A percentile compares a stretch with the other conserved stretches of the same genome.
These are phyloP conservation scores for Chlamydotis undulata DNA, from an alignment of 2,113 vertebrate genomes.

Conservation along the genomic window DNA sequence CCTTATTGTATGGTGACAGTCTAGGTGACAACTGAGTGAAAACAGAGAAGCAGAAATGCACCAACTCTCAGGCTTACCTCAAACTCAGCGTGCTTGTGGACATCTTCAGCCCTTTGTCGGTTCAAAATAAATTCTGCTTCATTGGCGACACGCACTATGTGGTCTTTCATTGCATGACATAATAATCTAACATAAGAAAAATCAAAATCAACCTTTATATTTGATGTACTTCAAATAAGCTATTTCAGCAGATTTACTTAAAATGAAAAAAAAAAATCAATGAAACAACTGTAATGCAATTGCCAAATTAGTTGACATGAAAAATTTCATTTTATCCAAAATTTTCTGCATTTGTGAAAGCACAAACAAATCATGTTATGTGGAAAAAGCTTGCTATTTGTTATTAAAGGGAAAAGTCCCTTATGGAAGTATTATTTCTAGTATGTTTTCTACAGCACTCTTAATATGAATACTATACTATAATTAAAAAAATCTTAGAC, in stretches of 20 bases:
- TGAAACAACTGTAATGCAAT: not conserved
- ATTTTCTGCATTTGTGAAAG: not conserved
- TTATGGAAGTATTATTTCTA: not conserved
- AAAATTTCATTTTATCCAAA: not conserved
- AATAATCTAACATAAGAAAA: constrained; percentile 81
- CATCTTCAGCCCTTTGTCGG: constrained; percentile 95
- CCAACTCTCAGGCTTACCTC: constrained; percentile 82
- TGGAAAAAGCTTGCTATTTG: not conserved
- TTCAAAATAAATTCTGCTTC: constrained; percentile 99
- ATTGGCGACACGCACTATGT: constrained; percentile 97
- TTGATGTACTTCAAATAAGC: not conserved
- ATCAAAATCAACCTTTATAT: not conserved
- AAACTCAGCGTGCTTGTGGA: constrained; percentile 97
- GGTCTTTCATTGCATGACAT: constrained; percentile 99
- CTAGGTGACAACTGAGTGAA: constrained; percentile 22
- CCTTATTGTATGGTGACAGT: constrained; percentile 17
- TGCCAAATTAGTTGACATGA: not conserved
- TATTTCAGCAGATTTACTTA: not conserved
- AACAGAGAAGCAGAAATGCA: constrained; percentile 42
- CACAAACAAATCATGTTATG: not conserved
- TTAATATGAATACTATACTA: not conserved
- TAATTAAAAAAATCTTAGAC: not conserved
- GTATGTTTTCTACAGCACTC: not conserved
- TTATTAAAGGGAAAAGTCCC: not conserved
- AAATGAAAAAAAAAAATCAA: not conserved